These are phyloP conservation scores for Corynorhinus townsendii DNA, from an alignment of 2,113 vertebrate genomes.

Conservation along the genomic window DNA sequence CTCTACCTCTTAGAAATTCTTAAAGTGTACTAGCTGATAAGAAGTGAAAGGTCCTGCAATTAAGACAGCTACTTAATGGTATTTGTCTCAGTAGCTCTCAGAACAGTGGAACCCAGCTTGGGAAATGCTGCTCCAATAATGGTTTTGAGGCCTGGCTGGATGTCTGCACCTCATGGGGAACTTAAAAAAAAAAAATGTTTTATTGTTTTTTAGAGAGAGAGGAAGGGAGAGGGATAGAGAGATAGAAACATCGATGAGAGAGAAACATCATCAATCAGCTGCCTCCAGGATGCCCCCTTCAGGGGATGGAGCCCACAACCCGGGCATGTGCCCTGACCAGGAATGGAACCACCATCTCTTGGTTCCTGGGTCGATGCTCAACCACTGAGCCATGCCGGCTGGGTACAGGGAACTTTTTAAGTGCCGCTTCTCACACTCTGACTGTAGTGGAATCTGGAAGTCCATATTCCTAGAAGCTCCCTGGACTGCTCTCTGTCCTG, in stretches of 20 bases:
- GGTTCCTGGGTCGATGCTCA: no score
- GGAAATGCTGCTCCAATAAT: background rate
- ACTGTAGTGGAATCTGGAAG: background rate
- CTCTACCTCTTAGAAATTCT: background rate
- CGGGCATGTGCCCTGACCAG: no score
- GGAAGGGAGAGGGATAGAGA: no score
- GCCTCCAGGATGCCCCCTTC: no score
- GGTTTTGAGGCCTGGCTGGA: background rate
- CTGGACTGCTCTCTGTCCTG: background rate
- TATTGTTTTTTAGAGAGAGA: no score
- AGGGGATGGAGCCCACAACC: no score
- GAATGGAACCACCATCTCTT: no score
- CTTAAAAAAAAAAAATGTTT: background rate
- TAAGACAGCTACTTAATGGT: background rate
- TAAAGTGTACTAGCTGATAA: background rate
- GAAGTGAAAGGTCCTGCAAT: background rate
- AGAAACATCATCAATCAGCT: no score
- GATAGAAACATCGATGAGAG: no score
- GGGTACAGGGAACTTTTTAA: background rate
- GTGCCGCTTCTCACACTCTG: background rate
- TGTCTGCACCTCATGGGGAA: background rate
- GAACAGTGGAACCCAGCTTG: background rate
- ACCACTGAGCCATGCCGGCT: no score
- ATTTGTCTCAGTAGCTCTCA: background rate
- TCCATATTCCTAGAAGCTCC: background rate